A percentile compares a stretch with the other conserved stretches of the same genome.
These are phyloP conservation scores for Kryptolebias ocellatus DNA, from an alignment of 2,797 vertebrate species.

Conservation along the genomic window DNA sequence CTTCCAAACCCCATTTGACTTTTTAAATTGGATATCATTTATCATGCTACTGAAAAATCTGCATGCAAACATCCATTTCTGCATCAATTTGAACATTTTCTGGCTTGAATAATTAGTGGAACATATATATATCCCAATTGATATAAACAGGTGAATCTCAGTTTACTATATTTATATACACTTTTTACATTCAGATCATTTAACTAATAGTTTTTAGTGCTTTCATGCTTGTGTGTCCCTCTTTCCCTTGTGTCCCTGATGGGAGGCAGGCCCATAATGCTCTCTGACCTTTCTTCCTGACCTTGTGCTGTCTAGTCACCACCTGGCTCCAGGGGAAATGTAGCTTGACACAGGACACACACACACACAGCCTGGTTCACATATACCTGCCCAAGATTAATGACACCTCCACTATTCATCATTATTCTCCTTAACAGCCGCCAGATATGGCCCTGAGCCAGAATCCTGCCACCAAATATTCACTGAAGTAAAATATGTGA, in stretches of 20 bases:
- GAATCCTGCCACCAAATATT: conserved; percentile 39
- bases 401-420: conserved; percentile 64
- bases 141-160: neutral
- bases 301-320: conserved; percentile 77
- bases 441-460: conserved; percentile 65
- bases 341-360: conserved; percentile 41
- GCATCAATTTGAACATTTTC: neutral
- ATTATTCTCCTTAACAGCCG: conserved; percentile 73
- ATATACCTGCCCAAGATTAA: conserved; percentile 76
- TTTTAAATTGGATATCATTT: conserved; percentile 1
- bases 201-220: conserved; percentile 36
- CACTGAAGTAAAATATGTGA: conserved; percentile 44
- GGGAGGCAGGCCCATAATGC: conserved; percentile 36
- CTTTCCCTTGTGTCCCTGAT: conserved; percentile 40
- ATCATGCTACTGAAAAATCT: neutral
- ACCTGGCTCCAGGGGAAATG: conserved; percentile 69
- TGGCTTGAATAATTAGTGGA: neutral
- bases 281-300: conserved; percentile 68
- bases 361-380: conserved; percentile 43
- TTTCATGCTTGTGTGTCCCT: conserved; percentile 33
- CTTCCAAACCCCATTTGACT: neutral
- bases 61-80: neutral
- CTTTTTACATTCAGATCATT: conserved; percentile 21
- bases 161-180: neutral
- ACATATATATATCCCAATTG: neutral